phyloP scores from a whole-genome alignment of 2,888 invertebrate species.

The Crepidodera aurea region DNA sequence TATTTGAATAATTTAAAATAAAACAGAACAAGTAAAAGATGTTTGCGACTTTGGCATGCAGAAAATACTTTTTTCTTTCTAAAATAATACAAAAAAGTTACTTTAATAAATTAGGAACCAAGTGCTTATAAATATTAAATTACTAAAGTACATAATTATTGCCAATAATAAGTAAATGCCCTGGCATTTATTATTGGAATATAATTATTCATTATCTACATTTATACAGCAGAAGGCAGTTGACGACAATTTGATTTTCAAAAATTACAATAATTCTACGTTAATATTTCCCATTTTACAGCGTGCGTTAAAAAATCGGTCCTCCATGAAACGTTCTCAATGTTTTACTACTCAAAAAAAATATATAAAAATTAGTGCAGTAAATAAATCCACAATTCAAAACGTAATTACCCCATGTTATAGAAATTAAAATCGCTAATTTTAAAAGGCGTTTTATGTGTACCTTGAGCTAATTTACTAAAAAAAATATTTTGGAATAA shows the following conservation, averaged over 20 bases:
- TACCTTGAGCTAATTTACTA: no score
- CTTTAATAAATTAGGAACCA: conserved; percentile 61
- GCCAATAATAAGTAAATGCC: conserved; percentile 53
- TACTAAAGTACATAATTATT: conserved; percentile 56
- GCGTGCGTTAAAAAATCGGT: neutral
- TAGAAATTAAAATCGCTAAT: no score
- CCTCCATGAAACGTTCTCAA: no score
- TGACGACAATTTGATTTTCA: conserved; percentile 28
- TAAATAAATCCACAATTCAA: no score
- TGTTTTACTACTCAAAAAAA: no score
- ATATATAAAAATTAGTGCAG: no score
- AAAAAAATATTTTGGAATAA: no score
- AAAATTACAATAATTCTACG: conserved; percentile 33
- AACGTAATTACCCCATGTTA: no score
- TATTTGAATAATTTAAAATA: conserved; percentile 53
- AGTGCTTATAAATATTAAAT: conserved; percentile 60
- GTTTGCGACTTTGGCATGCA: conserved; percentile 56
- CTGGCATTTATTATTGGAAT: conserved; percentile 56
- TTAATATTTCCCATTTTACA: conserved; percentile 12
- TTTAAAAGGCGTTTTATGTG: no score
- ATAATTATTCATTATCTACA: conserved; percentile 58
- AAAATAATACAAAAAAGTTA: conserved; percentile 57
- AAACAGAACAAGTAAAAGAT: conserved; percentile 48
- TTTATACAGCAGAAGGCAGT: conserved; percentile 52
- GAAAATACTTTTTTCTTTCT: conserved; percentile 49